Percentiles rank a stretch among this genome's conserved stretches.
phyloP scores from a whole-genome alignment of 2,797 vertebrate species.

The Gobio occitaniae region DNA sequence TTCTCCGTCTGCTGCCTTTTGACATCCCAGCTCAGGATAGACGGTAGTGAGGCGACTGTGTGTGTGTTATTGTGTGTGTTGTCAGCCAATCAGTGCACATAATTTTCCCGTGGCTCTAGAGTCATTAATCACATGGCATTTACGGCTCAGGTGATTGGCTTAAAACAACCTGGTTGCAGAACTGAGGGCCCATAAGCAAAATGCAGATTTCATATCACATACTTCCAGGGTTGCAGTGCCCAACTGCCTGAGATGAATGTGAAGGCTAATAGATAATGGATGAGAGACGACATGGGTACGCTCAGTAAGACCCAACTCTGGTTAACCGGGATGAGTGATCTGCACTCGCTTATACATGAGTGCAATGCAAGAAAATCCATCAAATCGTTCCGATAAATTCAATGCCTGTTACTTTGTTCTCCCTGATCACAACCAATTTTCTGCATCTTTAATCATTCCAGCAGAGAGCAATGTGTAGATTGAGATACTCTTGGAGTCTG shows the following conservation, averaged over 20 bases:
- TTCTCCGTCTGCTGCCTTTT: neutral
- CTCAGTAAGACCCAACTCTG: slow-evolving; percentile 4
- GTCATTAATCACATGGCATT: slow-evolving; percentile 21
- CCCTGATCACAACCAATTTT: slow-evolving; percentile 32
- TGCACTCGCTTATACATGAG: neutral
- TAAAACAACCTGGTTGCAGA: neutral
- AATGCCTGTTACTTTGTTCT: slow-evolving; percentile 37
- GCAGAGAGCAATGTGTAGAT: slow-evolving; percentile 8
- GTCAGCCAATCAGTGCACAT: neutral
- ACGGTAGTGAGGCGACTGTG: neutral
- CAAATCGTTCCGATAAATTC: slow-evolving; percentile 24
- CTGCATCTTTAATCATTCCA: slow-evolving; percentile 37
- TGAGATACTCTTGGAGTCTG: slow-evolving; percentile 27
- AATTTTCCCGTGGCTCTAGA: neutral
- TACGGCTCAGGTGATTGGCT: slow-evolving; percentile 11
- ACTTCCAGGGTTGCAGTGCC: neutral
- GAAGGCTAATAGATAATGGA: slow-evolving; percentile 11
- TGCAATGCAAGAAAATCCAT: slow-evolving; percentile 11
- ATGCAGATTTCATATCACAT: neutral
- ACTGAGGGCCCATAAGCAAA: slow-evolving; percentile 7
- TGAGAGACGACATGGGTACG: neutral
- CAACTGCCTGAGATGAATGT: slow-evolving; percentile 11
- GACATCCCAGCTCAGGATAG: neutral
- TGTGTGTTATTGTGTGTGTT: neutral
- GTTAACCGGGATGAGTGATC: slow-evolving; percentile 25